phyloP scores from a whole-genome alignment of 2,113 vertebrate genomes.

The Microcebus tavaratra region DNA sequence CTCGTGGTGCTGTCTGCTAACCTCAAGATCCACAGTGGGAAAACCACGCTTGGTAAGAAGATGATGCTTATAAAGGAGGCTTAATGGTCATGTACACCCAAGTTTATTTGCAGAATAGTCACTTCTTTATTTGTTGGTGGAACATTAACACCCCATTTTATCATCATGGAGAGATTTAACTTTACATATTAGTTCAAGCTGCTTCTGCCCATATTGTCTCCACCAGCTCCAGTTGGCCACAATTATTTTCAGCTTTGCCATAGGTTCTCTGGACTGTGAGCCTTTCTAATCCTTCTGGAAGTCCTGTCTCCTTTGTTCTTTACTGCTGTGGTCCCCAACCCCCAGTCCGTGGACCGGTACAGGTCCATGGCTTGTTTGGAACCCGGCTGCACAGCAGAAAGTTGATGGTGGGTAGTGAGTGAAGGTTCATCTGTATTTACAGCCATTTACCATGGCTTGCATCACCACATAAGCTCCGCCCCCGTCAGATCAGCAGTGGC shows the following conservation, averaged over 20 bases:
- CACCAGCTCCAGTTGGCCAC: too few relatives aligned
- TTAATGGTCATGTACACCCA: too few relatives aligned
- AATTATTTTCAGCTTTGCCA: not conserved
- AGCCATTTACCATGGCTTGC: too few relatives aligned
- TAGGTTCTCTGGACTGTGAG: not conserved
- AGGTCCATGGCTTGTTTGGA: too few relatives aligned
- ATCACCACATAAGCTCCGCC: too few relatives aligned
- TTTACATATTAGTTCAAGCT: not conserved
- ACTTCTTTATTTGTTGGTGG: not conserved
- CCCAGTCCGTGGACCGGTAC: too few relatives aligned
- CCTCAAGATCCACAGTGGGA: not conserved
- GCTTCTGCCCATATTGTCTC: too few relatives aligned
- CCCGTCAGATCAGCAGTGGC: too few relatives aligned
- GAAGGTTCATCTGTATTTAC: too few relatives aligned
- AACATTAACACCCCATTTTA: not conserved
- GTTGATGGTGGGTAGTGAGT: too few relatives aligned
- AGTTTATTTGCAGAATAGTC: not conserved
- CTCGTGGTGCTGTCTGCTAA: not conserved
- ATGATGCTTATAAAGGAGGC: not conserved
- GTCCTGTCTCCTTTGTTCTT: not conserved
- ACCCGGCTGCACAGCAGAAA: too few relatives aligned
- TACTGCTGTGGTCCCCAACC: too few relatives aligned
- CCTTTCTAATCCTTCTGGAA: not conserved
- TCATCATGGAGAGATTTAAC: not conserved
- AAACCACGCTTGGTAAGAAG: not conserved